Evolutionary conservation across 2,888 invertebrate genomes (phyloP).

Genomic region (Leucophenga maculata): DNA sequence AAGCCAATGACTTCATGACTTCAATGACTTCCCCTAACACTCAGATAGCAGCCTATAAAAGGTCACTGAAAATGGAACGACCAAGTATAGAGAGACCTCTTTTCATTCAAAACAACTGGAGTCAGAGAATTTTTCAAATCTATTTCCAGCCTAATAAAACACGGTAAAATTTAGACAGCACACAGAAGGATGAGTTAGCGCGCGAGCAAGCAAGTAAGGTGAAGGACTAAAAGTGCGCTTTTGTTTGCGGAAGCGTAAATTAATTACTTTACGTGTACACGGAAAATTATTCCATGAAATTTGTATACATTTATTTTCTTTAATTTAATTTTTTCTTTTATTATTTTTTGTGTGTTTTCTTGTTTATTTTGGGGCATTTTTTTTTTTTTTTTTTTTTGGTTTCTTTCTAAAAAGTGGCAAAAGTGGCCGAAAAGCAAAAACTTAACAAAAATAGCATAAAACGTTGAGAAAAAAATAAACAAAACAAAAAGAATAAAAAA

Average conservation of each 20-base stretch:
- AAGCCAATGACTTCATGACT: too few relatives aligned
- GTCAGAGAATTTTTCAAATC: not conserved
- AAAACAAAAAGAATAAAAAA: not conserved
- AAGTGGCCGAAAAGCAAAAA: not conserved
- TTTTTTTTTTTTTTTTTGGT: not conserved
- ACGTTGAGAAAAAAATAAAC: not conserved
- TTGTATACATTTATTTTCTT: constrained; percentile 12
- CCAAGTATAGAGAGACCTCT: too few relatives aligned
- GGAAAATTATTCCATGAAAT: constrained; percentile 47
- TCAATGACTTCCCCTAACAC: too few relatives aligned
- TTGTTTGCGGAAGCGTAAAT: constrained; percentile 52
- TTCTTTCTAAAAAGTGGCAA: not conserved
- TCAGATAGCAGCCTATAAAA: too few relatives aligned
- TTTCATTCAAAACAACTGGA: too few relatives aligned
- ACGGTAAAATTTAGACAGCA: not conserved
- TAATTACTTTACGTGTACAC: constrained; percentile 49
- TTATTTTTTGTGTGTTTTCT: constrained; percentile 26
- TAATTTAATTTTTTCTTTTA: constrained; percentile 21
- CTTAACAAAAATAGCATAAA: not conserved
- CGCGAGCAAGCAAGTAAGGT: not conserved
- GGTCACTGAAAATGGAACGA: too few relatives aligned
- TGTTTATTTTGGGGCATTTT: not conserved
- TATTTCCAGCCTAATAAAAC: not conserved
- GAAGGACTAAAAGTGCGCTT: constrained; percentile 28
- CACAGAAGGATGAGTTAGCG: not conserved